Conservation (phyloP, 2,888 invertebrate species). For the Dexiosoma caninum region DNA sequence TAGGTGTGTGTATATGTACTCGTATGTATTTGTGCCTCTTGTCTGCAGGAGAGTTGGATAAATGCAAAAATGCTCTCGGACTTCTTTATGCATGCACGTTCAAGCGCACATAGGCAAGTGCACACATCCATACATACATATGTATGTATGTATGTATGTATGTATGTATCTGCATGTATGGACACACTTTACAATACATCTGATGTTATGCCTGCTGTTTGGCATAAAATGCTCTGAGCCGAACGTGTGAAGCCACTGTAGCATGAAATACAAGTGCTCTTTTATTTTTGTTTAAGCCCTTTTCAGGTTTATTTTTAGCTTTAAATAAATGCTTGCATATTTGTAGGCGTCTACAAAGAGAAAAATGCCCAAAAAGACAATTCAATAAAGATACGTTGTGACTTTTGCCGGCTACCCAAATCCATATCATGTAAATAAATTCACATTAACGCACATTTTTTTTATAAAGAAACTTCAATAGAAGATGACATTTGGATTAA, state of each 20-base stretch:
- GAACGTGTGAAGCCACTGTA: constrained; percentile 58
- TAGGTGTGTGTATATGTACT: background rate
- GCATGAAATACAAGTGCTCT: constrained; percentile 50
- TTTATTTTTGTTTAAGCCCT: background rate
- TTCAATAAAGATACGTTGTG: constrained; percentile 31
- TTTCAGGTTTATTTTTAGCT: constrained; percentile 4
- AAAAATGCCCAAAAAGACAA: constrained; percentile 14
- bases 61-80: background rate
- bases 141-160: background rate
- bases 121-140: background rate
- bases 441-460: too few relatives aligned
- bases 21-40: background rate
- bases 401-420: background rate
- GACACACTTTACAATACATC: background rate
- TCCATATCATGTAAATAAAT: background rate
- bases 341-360: constrained; percentile 33
- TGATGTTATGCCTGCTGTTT: constrained; percentile 9
- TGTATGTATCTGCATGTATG: background rate
- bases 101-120: too few relatives aligned
- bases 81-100: too few relatives aligned
- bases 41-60: background rate
- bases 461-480: too few relatives aligned
- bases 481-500: too few relatives aligned
- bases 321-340: constrained; percentile 12
- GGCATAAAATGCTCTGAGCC: constrained; percentile 27